Conservation (phyloP, 2,113 vertebrate species). For the Coryphaenoides rupestris region DNA sequence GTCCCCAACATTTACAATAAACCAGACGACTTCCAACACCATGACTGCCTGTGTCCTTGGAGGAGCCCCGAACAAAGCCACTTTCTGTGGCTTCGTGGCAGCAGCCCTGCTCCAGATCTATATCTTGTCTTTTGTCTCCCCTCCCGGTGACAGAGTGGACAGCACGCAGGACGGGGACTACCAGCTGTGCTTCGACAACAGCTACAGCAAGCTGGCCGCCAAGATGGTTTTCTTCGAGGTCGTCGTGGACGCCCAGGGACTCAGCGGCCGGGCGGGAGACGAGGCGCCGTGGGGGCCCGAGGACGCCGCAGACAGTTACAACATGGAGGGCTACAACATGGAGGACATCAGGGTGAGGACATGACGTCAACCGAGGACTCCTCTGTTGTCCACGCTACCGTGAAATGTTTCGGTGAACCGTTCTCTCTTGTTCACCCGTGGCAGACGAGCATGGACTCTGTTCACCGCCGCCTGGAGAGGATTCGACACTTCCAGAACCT, state of each 20-base stretch:
- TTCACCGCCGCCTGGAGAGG: constrained; percentile 72
- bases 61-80: too few relatives aligned
- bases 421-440: not conserved
- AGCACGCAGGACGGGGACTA: constrained; percentile 82
- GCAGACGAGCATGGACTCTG: constrained; percentile 74
- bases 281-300: constrained; percentile 69
- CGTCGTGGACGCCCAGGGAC: constrained; percentile 66
- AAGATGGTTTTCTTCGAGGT: constrained; percentile 87
- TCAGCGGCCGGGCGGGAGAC: constrained; percentile 2
- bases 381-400: not conserved
- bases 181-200: constrained; percentile 89
- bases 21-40: too few relatives aligned
- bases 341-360: constrained; percentile 64
- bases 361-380: not conserved
- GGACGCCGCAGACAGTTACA: constrained; percentile 67
- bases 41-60: too few relatives aligned
- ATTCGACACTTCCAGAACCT: constrained; percentile 73
- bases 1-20: too few relatives aligned
- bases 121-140: too few relatives aligned
- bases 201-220: constrained; percentile 82
- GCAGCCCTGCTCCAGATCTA: too few relatives aligned
- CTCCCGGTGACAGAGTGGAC: constrained; percentile 72
- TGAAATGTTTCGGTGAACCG: not conserved
- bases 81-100: too few relatives aligned
- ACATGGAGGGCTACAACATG: constrained; percentile 71